phyloP scores from a whole-genome alignment of 2,113 vertebrate genomes.

The Rhineura floridana region DNA sequence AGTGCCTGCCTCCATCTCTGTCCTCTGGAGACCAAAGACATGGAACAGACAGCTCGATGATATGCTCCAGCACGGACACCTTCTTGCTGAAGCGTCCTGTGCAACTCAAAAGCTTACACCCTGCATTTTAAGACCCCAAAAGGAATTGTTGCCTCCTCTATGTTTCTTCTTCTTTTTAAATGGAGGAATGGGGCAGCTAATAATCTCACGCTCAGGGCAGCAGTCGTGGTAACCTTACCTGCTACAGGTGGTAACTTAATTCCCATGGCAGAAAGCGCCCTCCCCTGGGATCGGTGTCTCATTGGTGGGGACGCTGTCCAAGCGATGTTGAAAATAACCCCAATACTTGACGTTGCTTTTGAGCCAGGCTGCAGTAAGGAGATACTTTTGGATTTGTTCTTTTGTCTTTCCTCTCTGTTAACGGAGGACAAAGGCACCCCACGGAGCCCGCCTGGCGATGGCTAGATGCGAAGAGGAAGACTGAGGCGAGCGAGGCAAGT shows the following conservation, averaged over 20 bases:
- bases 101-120: neutral
- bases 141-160: no score
- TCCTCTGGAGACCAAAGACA: neutral
- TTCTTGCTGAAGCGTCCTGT: neutral
- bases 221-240: slow-evolving; percentile 7
- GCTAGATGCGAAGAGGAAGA: neutral
- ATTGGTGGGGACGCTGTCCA: neutral
- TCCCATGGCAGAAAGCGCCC: neutral
- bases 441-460: neutral
- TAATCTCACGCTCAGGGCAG: neutral
- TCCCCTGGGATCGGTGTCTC: neutral
- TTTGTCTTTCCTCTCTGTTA: no score
- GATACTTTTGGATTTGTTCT: neutral
- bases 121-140: neutral
- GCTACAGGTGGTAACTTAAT: slow-evolving; percentile 28
- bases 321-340: no score
- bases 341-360: neutral
- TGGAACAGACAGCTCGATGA: neutral
- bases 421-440: no score
- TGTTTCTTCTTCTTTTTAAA: neutral
- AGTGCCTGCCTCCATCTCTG: neutral
- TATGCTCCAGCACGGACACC: no score
- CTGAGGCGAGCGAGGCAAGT: no score
- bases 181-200: neutral
- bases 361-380: neutral